Percentiles rank a stretch among this genome's conserved stretches.
Conservation (phyloP, 2,113 vertebrate genomes). For the Ahaetulla prasina region DNA sequence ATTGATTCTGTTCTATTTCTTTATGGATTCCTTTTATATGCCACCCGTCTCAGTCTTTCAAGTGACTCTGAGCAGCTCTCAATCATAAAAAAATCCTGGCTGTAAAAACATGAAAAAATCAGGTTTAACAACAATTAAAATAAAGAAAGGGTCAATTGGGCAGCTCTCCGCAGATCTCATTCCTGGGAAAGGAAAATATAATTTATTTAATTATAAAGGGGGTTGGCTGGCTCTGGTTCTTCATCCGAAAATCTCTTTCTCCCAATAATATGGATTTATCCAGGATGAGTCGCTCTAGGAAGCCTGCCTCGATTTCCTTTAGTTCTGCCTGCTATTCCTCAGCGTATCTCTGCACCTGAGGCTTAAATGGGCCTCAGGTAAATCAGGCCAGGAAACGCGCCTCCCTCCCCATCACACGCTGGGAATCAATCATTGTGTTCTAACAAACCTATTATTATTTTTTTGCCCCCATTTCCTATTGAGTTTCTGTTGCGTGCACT, state of each 20-base stretch:
- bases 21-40: too few species aligned
- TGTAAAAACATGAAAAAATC: too few species aligned
- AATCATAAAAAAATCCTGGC: too few species aligned
- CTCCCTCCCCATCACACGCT: slow-evolving; percentile 40
- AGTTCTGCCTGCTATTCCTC: slow-evolving; percentile 31
- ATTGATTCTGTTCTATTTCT: too few species aligned
- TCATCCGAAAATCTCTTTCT: slow-evolving; percentile 48
- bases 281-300: not conserved
- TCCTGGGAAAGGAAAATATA: slow-evolving; percentile 3
- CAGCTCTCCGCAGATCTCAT: not conserved
- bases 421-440: slow-evolving; percentile 34
- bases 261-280: slow-evolving; percentile 65
- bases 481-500: not conserved
- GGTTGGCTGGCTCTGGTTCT: slow-evolving; percentile 48
- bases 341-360: slow-evolving; percentile 51
- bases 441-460: rapidly evolving
- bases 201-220: slow-evolving; percentile 32
- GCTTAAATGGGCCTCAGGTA: slow-evolving; percentile 70
- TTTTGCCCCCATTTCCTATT: not conserved
- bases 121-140: too few species aligned
- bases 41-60: too few species aligned
- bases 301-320: slow-evolving; percentile 47
- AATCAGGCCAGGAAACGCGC: slow-evolving; percentile 53
- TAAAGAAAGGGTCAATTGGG: not conserved
- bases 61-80: too few species aligned